These are phyloP conservation scores for Argyrosomus japonicus DNA, from an alignment of 2,113 vertebrate species.

Conservation along the genomic window DNA sequence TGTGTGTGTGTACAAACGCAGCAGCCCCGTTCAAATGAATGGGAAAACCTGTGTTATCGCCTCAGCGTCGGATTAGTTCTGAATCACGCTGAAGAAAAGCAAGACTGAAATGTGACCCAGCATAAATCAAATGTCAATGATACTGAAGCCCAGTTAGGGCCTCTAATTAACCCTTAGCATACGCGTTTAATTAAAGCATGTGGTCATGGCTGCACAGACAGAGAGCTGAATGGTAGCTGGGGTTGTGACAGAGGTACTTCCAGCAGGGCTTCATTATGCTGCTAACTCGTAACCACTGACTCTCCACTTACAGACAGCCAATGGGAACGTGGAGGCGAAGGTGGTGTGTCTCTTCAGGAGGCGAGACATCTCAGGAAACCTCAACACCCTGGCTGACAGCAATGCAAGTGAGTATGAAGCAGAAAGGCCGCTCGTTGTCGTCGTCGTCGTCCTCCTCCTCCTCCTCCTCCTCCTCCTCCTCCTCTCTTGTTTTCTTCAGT, in stretches of 20 bases:
- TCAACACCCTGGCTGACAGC: slow-evolving; percentile 94
- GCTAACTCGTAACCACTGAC: background rate
- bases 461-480: background rate
- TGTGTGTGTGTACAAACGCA: no score
- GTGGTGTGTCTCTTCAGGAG: slow-evolving; percentile 94
- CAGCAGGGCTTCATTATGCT: background rate
- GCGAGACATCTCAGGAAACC: slow-evolving; percentile 93
- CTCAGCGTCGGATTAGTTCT: no score
- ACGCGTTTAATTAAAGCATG: background rate
- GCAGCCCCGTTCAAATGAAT: no score
- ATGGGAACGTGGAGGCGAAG: slow-evolving; percentile 95
- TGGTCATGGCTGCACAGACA: no score
- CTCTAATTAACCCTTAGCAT: background rate
- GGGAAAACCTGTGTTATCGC: no score
- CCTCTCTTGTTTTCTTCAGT: background rate
- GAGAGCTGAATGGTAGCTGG: background rate
- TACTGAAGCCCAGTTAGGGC: background rate
- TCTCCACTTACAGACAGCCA: slow-evolving; percentile 87
- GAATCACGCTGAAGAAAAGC: no score
- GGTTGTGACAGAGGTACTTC: background rate
- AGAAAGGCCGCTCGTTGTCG: background rate
- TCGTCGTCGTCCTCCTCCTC: no score
- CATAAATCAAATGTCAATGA: background rate
- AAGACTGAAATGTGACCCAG: no score
- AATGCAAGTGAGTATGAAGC: slow-evolving; percentile 89